These are phyloP conservation scores for Lates calcarifer DNA, from an alignment of 2,113 vertebrate genomes.

Conservation along the genomic window DNA sequence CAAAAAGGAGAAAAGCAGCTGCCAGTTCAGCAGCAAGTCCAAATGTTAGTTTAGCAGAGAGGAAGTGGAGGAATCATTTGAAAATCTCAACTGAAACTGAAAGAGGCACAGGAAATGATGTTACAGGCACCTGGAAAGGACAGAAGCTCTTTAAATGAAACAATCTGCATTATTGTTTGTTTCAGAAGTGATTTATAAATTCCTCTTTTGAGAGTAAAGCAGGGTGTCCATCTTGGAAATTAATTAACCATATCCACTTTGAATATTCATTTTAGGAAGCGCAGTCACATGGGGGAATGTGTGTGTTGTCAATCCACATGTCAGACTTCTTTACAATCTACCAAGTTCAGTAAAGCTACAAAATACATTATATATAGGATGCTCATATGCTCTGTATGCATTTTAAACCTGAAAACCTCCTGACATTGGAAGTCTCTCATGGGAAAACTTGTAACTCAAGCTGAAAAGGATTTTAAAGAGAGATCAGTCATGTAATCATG, in stretches of 20 bases:
- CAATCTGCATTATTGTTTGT: too few relatives aligned
- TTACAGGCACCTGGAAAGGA: too few relatives aligned
- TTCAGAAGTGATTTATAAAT: neutral
- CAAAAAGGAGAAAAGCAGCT: slow-evolving; percentile 58
- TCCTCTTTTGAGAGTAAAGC: neutral
- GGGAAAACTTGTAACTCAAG: neutral
- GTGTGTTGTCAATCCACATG: neutral
- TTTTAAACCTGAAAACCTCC: too few relatives aligned
- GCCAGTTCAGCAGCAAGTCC: neutral
- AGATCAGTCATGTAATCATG: too few relatives aligned
- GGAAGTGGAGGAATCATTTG: neutral
- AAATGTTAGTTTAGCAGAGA: neutral
- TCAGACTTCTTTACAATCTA: too few relatives aligned
- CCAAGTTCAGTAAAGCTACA: too few relatives aligned
- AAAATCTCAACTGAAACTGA: neutral
- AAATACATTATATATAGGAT: neutral
- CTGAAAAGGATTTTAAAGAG: too few relatives aligned
- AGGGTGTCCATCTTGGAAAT: neutral
- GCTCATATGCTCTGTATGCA: too few relatives aligned
- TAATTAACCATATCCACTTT: neutral
- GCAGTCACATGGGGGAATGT: neutral
- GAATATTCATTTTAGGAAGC: neutral
- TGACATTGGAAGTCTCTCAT: neutral
- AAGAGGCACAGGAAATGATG: neutral
- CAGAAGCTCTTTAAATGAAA: neutral